Percentiles rank a stretch among this genome's conserved stretches.
Conservation (phyloP, 2,797 vertebrate genomes). For the Alcedo atthis region DNA sequence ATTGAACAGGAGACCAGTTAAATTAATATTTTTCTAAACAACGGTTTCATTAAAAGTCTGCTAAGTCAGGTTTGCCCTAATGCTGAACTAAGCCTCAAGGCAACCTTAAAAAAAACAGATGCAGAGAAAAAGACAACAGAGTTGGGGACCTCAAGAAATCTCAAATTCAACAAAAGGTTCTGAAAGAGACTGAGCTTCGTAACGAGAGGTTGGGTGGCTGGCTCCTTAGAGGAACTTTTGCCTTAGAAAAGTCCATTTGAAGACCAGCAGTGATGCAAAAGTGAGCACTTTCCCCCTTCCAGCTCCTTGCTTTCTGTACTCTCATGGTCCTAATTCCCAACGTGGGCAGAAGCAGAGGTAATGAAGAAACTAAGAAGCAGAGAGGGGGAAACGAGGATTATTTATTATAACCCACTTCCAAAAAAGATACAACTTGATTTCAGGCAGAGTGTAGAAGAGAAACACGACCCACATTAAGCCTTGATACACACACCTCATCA, state of each 20-base stretch:
- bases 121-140: neutral
- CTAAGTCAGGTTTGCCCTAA: neutral
- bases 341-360: neutral
- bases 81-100: neutral
- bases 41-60: conserved; percentile 16
- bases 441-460: neutral
- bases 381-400: too few species aligned
- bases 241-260: neutral
- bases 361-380: neutral
- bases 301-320: neutral
- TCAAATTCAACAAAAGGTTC: neutral
- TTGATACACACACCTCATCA: neutral
- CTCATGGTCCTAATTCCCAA: neutral
- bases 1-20: neutral
- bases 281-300: neutral
- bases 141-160: neutral
- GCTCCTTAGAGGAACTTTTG: neutral
- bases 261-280: neutral
- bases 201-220: neutral
- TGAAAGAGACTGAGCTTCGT: neutral
- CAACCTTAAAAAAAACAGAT: neutral
- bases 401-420: neutral
- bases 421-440: neutral
- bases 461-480: neutral
- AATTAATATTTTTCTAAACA: neutral